phyloP scores from a whole-genome alignment of 2,888 invertebrate genomes.

The Operophtera brumata region DNA sequence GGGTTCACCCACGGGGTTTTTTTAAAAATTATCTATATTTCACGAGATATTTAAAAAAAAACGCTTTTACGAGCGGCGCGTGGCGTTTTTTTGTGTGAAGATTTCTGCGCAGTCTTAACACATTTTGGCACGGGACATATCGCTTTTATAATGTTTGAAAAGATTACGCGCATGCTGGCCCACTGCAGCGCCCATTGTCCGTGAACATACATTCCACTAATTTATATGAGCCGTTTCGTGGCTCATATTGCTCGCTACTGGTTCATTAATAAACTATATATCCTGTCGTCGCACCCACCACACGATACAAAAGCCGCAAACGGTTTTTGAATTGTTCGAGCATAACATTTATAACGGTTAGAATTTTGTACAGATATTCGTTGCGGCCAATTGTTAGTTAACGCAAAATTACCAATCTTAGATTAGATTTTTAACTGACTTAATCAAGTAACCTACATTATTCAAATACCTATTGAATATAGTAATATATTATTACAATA shows the following conservation, averaged over 20 bases:
- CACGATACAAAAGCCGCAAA: slow-evolving; percentile 58
- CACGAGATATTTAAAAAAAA: no score
- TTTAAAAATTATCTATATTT: no score
- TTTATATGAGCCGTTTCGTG: slow-evolving; percentile 60
- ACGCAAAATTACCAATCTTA: no score
- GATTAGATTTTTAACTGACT: no score
- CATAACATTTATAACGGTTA: slow-evolving; percentile 57
- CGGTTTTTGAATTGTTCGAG: slow-evolving; percentile 53
- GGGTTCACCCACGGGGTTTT: no score
- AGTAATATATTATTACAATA: no score
- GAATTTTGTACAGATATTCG: slow-evolving; percentile 45
- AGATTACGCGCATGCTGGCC: slow-evolving; percentile 54
- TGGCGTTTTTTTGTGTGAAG: no score
- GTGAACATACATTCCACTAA: slow-evolving; percentile 54
- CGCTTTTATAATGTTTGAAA: slow-evolving; percentile 62
- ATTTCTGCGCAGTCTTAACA: no score
- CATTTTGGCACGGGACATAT: slow-evolving; percentile 61
- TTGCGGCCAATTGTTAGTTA: slow-evolving; percentile 38
- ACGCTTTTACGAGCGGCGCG: no score
- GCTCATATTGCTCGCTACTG: slow-evolving; percentile 61
- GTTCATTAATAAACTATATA: slow-evolving; percentile 72
- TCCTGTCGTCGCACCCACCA: slow-evolving; percentile 50
- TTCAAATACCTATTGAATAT: no score
- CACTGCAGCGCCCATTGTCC: slow-evolving; percentile 58
- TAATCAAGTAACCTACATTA: no score